phyloP scores from a whole-genome alignment of 2,888 invertebrate genomes.

The Rhimphoctona megacephalus region DNA sequence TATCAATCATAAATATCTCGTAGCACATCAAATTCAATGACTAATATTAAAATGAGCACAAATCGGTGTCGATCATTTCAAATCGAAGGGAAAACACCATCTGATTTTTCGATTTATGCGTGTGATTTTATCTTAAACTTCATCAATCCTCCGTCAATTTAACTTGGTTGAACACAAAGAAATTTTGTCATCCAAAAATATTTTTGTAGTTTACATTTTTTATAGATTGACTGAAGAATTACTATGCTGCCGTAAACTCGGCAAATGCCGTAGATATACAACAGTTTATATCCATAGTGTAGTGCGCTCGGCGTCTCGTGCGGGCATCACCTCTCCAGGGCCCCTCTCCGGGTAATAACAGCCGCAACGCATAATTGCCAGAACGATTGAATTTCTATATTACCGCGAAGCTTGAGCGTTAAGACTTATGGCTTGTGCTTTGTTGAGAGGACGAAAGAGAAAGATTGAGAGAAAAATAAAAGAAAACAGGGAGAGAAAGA shows the following conservation, averaged over 20 bases:
- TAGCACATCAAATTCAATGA: no score
- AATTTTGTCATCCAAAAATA: background rate
- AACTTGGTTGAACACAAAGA: background rate
- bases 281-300: slow-evolving; percentile 14
- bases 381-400: slow-evolving; percentile 84
- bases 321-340: slow-evolving; percentile 69
- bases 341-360: slow-evolving; percentile 78
- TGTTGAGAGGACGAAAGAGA: slow-evolving; percentile 17
- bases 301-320: slow-evolving; percentile 52
- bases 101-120: background rate
- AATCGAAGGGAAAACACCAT: background rate
- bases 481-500: slow-evolving; percentile 2
- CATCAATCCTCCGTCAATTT: background rate
- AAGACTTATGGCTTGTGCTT: slow-evolving; percentile 72
- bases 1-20: background rate
- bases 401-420: slow-evolving; percentile 77
- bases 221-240: slow-evolving; percentile 3
- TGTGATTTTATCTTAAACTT: background rate
- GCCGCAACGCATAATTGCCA: slow-evolving; percentile 83
- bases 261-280: slow-evolving; percentile 43
- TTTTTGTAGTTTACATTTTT: background rate
- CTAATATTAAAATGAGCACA: background rate
- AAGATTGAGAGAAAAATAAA: slow-evolving; percentile 11
- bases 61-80: background rate
- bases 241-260: slow-evolving; percentile 30